These are phyloP conservation scores for Melanostigma gelatinosum DNA, from an alignment of 2,113 vertebrate genomes.

Conservation along the genomic window DNA sequence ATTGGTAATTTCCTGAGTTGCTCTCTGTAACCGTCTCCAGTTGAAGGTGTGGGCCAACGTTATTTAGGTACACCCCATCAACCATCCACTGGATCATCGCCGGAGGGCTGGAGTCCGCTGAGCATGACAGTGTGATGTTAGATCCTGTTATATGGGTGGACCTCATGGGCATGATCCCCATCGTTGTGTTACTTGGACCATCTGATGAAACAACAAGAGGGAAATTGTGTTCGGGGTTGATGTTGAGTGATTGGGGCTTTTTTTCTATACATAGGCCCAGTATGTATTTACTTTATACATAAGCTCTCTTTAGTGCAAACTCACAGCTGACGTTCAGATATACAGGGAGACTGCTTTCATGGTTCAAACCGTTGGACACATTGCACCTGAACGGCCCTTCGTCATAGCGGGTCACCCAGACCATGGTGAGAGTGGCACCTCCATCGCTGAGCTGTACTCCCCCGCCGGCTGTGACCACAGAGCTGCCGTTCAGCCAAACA, in stretches of 20 bases:
- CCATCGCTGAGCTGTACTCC: conserved; percentile 45
- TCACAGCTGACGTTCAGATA: conserved; percentile 79
- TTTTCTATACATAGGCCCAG: neutral
- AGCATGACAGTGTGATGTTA: conserved; percentile 72
- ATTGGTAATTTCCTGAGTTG: conserved; percentile 76
- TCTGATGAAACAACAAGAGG: conserved; percentile 55
- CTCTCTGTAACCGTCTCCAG: conserved; percentile 33
- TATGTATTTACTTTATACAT: neutral
- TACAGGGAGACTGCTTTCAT: conserved; percentile 33
- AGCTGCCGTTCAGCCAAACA: conserved; percentile 64
- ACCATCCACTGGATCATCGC: conserved; percentile 70
- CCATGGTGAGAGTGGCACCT: conserved; percentile 63
- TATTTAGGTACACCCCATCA: conserved; percentile 42
- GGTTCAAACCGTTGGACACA: conserved; percentile 73
- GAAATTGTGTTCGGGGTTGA: neutral
- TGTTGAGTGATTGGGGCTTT: neutral
- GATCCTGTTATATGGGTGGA: conserved; percentile 60
- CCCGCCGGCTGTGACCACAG: conserved; percentile 18
- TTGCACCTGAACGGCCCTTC: conserved; percentile 68
- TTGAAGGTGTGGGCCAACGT: conserved; percentile 6
- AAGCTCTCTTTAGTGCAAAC: conserved; percentile 39
- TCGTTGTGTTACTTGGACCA: conserved; percentile 68
- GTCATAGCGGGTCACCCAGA: conserved; percentile 61
- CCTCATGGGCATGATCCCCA: conserved; percentile 48
- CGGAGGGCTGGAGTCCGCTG: conserved; percentile 67